Percentiles rank a stretch among this genome's conserved stretches.
Conservation (phyloP, 2,113 vertebrate species). For the Sander vitreus region DNA sequence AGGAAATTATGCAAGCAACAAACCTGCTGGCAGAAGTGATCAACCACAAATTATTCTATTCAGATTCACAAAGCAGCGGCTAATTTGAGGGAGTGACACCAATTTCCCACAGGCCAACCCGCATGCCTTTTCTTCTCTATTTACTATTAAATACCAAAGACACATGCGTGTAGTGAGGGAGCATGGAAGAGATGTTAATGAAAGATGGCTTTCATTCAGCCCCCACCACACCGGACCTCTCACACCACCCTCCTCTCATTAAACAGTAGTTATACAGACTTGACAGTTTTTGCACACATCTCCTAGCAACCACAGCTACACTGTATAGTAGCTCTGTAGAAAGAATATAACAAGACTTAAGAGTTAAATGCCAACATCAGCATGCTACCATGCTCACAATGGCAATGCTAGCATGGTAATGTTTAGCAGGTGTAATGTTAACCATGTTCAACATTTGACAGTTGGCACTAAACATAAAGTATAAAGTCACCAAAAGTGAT, state of each 20-base stretch:
- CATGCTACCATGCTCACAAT: background rate
- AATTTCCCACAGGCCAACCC: constrained; percentile 79
- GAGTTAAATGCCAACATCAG: background rate
- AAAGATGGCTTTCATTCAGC: constrained; percentile 54
- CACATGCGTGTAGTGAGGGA: constrained; percentile 29
- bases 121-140: constrained; percentile 56
- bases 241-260: constrained; percentile 6
- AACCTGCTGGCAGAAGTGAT: constrained; percentile 80
- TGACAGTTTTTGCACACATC: constrained; percentile 36
- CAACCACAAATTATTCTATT: constrained; percentile 82
- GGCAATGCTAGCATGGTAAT: background rate
- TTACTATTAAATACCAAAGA: constrained; percentile 80
- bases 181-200: constrained; percentile 62
- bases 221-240: background rate
- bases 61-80: constrained; percentile 77
- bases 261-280: background rate
- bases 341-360: constrained; percentile 4
- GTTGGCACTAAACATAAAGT: background rate
- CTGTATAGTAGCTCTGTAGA: constrained; percentile 4
- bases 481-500: too few species aligned
- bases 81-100: constrained; percentile 84
- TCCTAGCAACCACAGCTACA: constrained; percentile 63
- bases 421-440: background rate
- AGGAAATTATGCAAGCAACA: constrained; percentile 78
- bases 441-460: background rate